Evolutionary conservation across 2,888 invertebrate genomes (phyloP).

Genomic region (Trimorus sp.): DNA sequence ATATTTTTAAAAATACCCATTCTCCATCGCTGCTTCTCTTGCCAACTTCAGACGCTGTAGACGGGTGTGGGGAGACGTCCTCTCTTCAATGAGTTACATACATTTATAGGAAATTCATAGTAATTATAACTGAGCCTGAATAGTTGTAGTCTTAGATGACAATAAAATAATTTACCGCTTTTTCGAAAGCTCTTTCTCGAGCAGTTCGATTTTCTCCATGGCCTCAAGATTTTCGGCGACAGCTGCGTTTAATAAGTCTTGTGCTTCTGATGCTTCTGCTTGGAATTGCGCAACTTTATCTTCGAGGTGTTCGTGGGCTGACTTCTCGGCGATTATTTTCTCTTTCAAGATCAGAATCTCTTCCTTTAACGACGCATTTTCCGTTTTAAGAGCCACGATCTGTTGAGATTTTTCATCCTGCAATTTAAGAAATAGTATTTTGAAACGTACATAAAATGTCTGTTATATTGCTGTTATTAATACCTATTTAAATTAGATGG

Average conservation of each 20-base stretch:
- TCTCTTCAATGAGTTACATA: background rate
- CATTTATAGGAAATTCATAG: background rate
- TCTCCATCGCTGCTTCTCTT: background rate
- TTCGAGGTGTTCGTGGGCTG: background rate
- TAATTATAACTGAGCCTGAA: too few relatives aligned
- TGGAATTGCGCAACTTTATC: background rate
- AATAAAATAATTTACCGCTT: background rate
- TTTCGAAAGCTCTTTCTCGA: background rate
- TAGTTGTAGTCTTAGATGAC: background rate
- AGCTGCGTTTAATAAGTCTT: background rate
- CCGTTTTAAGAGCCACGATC: background rate
- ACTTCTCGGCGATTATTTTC: too few relatives aligned
- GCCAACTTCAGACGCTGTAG: background rate
- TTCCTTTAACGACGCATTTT: background rate
- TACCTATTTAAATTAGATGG: too few relatives aligned
- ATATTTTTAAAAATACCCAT: background rate
- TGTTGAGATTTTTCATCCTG: background rate
- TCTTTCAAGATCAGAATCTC: background rate
- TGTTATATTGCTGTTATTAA: too few relatives aligned
- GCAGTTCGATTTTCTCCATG: background rate
- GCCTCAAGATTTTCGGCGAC: background rate
- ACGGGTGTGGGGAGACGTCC: background rate
- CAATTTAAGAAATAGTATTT: background rate
- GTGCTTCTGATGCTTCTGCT: background rate
- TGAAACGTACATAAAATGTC: background rate